Evolutionary conservation across 1,140 invertebrate species (phyloP).

Genomic region (Homalodisca vitripennis): DNA sequence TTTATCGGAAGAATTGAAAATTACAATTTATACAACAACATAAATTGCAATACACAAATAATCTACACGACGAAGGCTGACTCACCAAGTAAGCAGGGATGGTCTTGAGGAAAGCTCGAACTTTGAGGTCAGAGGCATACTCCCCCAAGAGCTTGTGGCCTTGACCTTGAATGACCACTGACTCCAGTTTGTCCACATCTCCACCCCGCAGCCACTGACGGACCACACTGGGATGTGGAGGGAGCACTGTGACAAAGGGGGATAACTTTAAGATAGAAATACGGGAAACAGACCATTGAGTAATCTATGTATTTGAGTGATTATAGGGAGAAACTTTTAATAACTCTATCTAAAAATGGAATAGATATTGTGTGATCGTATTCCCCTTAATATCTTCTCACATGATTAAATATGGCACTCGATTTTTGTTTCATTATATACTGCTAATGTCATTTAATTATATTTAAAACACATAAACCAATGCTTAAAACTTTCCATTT

Average conservation of each 20-base stretch:
- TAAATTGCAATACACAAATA: no score
- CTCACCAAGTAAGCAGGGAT: constrained; percentile 67
- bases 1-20: no score
- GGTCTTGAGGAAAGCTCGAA: constrained; percentile 63
- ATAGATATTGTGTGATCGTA: no score
- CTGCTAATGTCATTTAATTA: no score
- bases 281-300: not conserved
- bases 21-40: no score
- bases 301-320: not conserved
- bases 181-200: constrained; percentile 71
- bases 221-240: constrained; percentile 57
- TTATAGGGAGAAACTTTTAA: not conserved
- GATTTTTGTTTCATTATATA: no score
- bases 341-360: not conserved
- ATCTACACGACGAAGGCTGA: no score
- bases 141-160: constrained; percentile 68
- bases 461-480: no score
- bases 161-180: constrained; percentile 74
- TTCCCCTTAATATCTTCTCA: not conserved
- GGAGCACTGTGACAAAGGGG: constrained; percentile 28
- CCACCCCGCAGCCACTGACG: constrained; percentile 69
- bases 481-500: no score
- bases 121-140: constrained; percentile 61
- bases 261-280: not conserved
- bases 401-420: not conserved